Conservation (phyloP, 1,140 invertebrate genomes). For the Subanguina moxae region DNA sequence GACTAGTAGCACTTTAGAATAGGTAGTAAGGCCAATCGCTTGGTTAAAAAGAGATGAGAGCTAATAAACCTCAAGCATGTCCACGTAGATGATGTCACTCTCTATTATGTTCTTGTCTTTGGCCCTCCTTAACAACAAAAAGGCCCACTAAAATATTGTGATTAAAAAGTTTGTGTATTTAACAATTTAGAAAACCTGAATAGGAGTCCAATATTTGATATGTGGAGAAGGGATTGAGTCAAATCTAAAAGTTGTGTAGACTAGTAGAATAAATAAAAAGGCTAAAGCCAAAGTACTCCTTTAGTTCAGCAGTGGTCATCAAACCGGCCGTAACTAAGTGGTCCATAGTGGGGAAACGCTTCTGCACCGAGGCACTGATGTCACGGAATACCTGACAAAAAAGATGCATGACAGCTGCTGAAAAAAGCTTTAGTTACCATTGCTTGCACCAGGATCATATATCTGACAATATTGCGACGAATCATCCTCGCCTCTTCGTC, state of each 20-base stretch:
- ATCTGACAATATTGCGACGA: slow-evolving; percentile 50
- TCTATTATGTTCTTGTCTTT: slow-evolving; percentile 45
- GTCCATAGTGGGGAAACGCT: slow-evolving; percentile 56
- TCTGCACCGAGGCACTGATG: slow-evolving; percentile 46
- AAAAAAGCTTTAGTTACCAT: slow-evolving; percentile 18
- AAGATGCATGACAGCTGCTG: neutral
- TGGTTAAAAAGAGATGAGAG: neutral
- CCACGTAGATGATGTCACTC: slow-evolving; percentile 49
- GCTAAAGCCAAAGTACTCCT: slow-evolving; percentile 17
- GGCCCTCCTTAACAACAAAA: slow-evolving; percentile 47
- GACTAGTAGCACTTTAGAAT: no score
- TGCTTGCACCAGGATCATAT: slow-evolving; percentile 39
- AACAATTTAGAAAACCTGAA: slow-evolving; percentile 20
- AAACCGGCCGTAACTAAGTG: slow-evolving; percentile 56
- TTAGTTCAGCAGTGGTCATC: slow-evolving; percentile 54
- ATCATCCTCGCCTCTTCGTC: slow-evolving; percentile 45
- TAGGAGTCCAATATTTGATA: slow-evolving; percentile 54
- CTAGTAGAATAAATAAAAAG: neutral
- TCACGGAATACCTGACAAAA: slow-evolving; percentile 43
- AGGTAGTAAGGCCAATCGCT: no score
- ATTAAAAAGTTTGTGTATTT: neutral
- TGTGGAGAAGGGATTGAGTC: slow-evolving; percentile 21
- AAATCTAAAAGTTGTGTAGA: neutral
- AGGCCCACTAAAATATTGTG: slow-evolving; percentile 41
- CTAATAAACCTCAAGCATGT: slow-evolving; percentile 40